These are phyloP conservation scores for Eupithecia inturbata DNA, from an alignment of 2,888 invertebrate genomes.

Conservation along the genomic window DNA sequence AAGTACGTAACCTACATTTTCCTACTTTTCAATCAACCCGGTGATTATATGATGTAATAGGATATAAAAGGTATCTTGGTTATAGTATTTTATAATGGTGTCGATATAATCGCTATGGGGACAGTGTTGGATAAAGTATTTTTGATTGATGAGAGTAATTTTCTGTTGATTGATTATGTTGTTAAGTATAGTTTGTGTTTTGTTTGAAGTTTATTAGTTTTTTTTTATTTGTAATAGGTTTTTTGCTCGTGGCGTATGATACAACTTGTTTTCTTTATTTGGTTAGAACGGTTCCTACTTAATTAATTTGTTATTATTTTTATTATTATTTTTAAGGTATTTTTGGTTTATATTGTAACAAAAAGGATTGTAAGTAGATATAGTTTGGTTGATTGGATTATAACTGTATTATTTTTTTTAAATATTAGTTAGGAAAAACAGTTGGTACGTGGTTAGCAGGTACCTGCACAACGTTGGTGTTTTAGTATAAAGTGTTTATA, in stretches of 20 bases:
- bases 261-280: background rate
- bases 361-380: background rate
- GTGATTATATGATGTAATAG: slow-evolving; percentile 12
- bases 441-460: background rate
- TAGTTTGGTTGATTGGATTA: background rate
- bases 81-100: slow-evolving; percentile 5
- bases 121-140: slow-evolving; percentile 8
- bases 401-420: background rate
- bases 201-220: background rate
- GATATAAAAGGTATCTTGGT: slow-evolving; percentile 21
- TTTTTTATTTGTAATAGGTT: background rate
- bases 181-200: background rate
- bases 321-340: background rate
- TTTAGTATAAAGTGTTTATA: background rate
- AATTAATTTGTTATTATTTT: background rate
- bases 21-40: slow-evolving; percentile 8
- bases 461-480: background rate
- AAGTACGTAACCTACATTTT: slow-evolving; percentile 36
- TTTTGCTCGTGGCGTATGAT: background rate
- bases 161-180: slow-evolving; percentile 6
- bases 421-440: background rate
- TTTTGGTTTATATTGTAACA: too few species aligned
- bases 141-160: slow-evolving; percentile 25
- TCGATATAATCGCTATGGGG: slow-evolving; percentile 13
- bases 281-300: background rate